Conservation (phyloP, 2,888 invertebrate species). For the Xanthorhoe spadicearia region DNA sequence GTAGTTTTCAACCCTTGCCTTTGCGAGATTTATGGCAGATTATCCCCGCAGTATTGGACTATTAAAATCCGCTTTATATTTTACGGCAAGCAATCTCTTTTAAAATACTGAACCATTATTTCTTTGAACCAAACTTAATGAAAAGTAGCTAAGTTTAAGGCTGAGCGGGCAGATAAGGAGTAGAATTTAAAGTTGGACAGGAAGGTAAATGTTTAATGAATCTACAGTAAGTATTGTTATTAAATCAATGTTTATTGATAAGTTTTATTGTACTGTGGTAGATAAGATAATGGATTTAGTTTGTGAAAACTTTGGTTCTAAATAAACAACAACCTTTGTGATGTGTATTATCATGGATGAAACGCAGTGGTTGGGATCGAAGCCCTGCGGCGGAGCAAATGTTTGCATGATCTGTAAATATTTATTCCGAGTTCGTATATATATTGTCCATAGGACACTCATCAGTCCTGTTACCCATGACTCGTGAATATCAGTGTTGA, state of each 20-base stretch:
- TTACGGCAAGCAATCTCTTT: conserved; percentile 53
- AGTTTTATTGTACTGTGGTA: neutral
- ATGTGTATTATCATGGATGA: too few relatives aligned
- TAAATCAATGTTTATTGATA: neutral
- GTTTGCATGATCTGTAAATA: too few relatives aligned
- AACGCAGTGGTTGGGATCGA: too few relatives aligned
- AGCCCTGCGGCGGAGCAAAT: too few relatives aligned
- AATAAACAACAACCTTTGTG: neutral
- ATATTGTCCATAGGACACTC: too few relatives aligned
- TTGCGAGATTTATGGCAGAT: conserved; percentile 59
- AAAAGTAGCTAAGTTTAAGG: conserved; percentile 30
- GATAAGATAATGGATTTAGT: neutral
- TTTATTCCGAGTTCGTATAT: too few relatives aligned
- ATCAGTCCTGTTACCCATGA: too few relatives aligned
- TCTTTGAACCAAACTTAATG: conserved; percentile 39
- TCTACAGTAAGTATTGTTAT: conserved; percentile 3
- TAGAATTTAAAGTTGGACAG: conserved; percentile 14
- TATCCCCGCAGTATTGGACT: conserved; percentile 55
- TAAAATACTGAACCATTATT: conserved; percentile 43
- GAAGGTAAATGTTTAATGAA: conserved; percentile 8
- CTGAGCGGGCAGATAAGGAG: conserved; percentile 13
- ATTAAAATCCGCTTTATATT: conserved; percentile 58
- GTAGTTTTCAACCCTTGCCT: conserved; percentile 64
- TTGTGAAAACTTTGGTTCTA: neutral
- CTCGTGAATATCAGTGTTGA: too few relatives aligned